These are phyloP conservation scores for Macrotis lagotis DNA, from an alignment of 2,113 vertebrate genomes.

Conservation along the genomic window DNA sequence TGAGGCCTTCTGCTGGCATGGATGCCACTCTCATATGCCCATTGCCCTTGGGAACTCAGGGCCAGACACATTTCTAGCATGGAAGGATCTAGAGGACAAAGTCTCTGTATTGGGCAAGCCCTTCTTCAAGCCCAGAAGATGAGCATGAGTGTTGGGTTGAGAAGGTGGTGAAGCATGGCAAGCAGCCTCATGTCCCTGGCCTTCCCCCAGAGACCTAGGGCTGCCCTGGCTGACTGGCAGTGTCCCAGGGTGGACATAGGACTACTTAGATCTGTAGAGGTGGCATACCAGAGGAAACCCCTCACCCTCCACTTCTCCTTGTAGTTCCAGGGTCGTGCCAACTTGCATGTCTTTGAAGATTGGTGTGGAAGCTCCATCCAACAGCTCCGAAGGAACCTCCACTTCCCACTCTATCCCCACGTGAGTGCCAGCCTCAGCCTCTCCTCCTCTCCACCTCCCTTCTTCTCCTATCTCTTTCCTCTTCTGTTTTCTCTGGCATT, in stretches of 20 bases:
- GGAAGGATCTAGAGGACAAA: neutral
- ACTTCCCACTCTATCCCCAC: slow-evolving; percentile 93
- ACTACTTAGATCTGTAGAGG: neutral
- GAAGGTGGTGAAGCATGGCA: neutral
- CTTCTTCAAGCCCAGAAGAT: neutral
- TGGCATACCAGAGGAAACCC: neutral
- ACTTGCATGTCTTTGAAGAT: slow-evolving; percentile 96
- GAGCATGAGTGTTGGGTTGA: neutral
- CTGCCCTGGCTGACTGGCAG: neutral
- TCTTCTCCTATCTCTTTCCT: neutral
- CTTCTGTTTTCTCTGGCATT: neutral
- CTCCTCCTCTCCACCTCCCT: fast-evolving
- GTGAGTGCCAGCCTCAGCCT: slow-evolving; percentile 84
- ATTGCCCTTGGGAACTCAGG: fast-evolving
- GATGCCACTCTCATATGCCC: neutral
- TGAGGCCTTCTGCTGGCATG: neutral
- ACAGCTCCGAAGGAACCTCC: slow-evolving; percentile 90
- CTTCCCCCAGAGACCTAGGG: fast-evolving
- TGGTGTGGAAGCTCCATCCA: slow-evolving; percentile 92
- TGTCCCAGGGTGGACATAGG: neutral
- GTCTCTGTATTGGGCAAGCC: neutral
- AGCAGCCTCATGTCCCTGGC: neutral
- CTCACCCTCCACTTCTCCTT: neutral
- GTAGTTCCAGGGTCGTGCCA: slow-evolving; percentile 91
- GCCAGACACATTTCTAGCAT: neutral